phyloP scores from a whole-genome alignment of 2,113 vertebrate species.

The Naja naja region DNA sequence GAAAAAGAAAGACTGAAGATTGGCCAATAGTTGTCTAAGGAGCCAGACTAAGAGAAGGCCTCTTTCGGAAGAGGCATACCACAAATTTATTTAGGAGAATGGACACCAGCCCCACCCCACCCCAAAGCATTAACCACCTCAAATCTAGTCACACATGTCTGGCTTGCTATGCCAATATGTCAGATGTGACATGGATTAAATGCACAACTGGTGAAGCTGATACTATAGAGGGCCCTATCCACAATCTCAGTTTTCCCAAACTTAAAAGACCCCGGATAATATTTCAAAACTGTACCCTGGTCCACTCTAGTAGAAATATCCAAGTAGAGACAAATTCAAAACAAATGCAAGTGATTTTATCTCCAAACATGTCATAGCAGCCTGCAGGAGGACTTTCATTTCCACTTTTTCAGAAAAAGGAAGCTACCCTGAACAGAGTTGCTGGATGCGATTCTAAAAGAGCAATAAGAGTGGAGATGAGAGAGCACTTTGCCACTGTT shows the following conservation, averaged over 20 bases:
- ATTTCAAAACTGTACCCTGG: not conserved
- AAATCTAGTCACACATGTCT: not conserved
- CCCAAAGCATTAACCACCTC: not conserved
- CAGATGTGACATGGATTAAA: not conserved
- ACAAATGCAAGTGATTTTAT: not conserved
- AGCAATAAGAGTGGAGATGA: not conserved
- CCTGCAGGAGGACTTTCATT: not conserved
- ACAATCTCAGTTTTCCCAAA: not conserved
- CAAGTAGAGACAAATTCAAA: not conserved
- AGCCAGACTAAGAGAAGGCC: not conserved
- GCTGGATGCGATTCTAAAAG: not conserved
- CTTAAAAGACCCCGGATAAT: not conserved
- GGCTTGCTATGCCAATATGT: not conserved
- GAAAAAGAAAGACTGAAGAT: not conserved
- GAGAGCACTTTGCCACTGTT: not conserved
- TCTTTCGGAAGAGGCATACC: not conserved
- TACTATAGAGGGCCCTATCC: not conserved
- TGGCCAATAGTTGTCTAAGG: not conserved
- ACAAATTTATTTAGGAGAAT: not conserved
- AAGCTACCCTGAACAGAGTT: not conserved
- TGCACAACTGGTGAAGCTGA: not conserved
- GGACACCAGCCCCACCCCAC: not conserved
- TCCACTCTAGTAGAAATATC: not conserved
- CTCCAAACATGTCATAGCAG: not conserved
- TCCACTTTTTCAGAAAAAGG: not conserved